Conservation (phyloP, 2,113 vertebrate genomes). For the Muscicapa adusta region DNA sequence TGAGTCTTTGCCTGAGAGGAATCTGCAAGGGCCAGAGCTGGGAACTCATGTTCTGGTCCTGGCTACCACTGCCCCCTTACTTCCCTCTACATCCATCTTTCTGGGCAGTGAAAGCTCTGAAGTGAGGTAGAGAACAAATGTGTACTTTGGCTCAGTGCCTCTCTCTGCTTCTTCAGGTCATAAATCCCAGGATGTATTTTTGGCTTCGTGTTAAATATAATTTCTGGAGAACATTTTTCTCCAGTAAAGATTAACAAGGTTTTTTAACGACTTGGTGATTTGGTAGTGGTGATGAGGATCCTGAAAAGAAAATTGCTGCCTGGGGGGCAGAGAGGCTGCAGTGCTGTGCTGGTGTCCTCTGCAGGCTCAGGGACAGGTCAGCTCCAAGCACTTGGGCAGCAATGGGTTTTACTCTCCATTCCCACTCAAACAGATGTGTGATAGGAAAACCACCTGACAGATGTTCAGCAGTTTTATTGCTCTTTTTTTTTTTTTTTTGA, state of each 20-base stretch:
- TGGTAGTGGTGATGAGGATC: background rate
- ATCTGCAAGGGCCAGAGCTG: background rate
- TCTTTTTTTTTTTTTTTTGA: background rate
- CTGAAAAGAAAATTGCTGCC: background rate
- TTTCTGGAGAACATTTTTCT: background rate
- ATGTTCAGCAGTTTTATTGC: background rate
- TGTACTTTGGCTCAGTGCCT: background rate
- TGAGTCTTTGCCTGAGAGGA: background rate
- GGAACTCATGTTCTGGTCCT: background rate
- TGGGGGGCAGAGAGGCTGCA: background rate
- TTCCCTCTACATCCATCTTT: background rate
- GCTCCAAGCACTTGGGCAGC: background rate
- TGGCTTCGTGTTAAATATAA: background rate
- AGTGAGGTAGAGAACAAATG: background rate
- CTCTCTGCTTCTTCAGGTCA: background rate
- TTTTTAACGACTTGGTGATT: background rate
- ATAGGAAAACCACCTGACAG: background rate
- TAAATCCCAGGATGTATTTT: background rate
- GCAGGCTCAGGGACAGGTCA: background rate
- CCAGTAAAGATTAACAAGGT: background rate
- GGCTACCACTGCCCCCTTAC: background rate
- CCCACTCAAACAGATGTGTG: background rate
- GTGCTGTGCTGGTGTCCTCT: rapidly evolving
- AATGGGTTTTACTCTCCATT: background rate
- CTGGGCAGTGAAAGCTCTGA: background rate